These are phyloP conservation scores for Dinomys branickii DNA, from an alignment of 2,113 vertebrate genomes.

Conservation along the genomic window DNA sequence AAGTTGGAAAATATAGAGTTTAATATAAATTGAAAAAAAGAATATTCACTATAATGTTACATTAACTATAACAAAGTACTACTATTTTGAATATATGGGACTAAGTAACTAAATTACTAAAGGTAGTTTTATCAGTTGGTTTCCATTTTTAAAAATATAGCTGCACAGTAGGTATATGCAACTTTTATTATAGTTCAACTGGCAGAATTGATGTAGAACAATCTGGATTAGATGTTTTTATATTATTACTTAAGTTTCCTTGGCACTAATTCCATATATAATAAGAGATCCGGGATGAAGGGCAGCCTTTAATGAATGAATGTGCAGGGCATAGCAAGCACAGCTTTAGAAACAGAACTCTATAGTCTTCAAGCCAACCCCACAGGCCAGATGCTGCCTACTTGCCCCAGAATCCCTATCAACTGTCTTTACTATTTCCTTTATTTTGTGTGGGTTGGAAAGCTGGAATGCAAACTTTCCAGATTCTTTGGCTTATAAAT, in stretches of 20 bases:
- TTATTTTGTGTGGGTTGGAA: background rate
- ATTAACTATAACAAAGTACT: background rate
- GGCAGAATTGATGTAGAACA: background rate
- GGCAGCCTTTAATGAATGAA: background rate
- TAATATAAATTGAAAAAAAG: too few relatives aligned
- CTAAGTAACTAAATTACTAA: background rate
- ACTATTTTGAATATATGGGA: background rate
- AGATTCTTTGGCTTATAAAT: background rate
- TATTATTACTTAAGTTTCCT: background rate
- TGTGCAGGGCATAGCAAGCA: too few relatives aligned
- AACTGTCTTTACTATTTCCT: background rate
- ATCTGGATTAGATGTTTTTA: background rate
- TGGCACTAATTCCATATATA: background rate
- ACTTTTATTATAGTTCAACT: background rate
- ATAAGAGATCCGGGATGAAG: background rate
- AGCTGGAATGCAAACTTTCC: background rate
- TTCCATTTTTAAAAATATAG: background rate
- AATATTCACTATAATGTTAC: background rate
- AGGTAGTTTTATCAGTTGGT: background rate
- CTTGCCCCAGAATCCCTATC: background rate
- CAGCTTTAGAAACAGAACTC: background rate
- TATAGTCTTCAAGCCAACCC: background rate
- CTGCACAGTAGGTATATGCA: background rate
- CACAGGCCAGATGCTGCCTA: too few relatives aligned
- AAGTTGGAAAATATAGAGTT: too few relatives aligned